Percentiles rank a stretch among this genome's conserved stretches.
phyloP scores from a whole-genome alignment of 2,113 vertebrate species.

The Xiphorhynchus elegans region DNA sequence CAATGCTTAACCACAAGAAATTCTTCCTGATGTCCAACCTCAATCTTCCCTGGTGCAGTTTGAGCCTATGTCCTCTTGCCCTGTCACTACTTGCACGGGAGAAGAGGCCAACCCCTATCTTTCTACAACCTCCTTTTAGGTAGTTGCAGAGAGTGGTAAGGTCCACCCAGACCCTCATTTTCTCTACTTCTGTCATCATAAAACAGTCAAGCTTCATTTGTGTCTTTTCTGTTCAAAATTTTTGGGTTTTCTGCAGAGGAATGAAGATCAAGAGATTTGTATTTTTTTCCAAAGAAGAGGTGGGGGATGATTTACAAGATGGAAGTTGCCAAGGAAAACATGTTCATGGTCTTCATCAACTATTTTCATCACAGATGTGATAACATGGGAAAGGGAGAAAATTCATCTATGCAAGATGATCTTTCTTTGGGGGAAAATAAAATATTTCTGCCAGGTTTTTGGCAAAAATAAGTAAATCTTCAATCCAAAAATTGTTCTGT shows the following conservation, averaged over 20 bases:
- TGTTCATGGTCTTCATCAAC: background rate
- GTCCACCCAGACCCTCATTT: background rate
- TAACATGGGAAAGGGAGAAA: background rate
- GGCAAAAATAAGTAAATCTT: background rate
- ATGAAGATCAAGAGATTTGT: background rate
- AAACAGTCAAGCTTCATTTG: background rate
- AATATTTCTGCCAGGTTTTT: background rate
- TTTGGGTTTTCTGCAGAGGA: background rate
- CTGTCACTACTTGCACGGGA: background rate
- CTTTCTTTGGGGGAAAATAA: background rate
- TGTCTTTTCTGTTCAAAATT: background rate
- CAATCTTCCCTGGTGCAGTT: background rate
- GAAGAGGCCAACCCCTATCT: fast-evolving
- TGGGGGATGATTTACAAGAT: background rate
- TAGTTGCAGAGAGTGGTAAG: background rate
- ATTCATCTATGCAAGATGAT: background rate
- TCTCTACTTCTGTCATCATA: background rate
- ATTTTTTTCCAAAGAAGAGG: background rate
- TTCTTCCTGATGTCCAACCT: background rate
- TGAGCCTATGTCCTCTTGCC: background rate
- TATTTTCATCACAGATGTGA: background rate
- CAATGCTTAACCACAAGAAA: background rate
- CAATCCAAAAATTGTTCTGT: background rate
- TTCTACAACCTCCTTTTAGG: background rate
- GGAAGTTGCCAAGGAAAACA: background rate